Evolutionary conservation across 2,113 vertebrate genomes (phyloP), one percentile per base, ranked within the genome.

Genomic region (Speoplatyrhinus poulsoni): DNA sequence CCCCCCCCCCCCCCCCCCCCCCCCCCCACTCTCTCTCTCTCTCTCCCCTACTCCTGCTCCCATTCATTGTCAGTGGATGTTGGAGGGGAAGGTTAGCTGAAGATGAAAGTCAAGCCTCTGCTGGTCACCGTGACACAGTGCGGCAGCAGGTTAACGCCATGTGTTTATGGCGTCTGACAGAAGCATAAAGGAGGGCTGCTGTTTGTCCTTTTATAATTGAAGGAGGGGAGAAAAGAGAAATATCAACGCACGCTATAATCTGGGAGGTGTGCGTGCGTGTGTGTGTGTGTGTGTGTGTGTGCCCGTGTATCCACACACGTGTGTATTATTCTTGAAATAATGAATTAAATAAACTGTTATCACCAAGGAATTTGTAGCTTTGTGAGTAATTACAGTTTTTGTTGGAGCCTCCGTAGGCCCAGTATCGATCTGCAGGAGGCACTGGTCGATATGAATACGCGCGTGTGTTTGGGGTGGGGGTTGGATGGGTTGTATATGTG

Each of bases 341-440:
- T 82, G 82, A 85, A 85, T 83, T 70, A 84, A 89, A 85, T 84
- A 76, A 88, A 79, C 69, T 84, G 82, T 87, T 91, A 90, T 87
- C 77, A 59, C 81, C 68, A 15, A 86, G 73, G 85, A 87, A 84
- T 88, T 88, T 89, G 83, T 84, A 73, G 85, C 87, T 85, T 87
- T 91, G 87, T 90, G 90, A 92, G 88, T 92, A 90, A 92, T 92
- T 88, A 90, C 82, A 89, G 83, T 90, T 90, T 92, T 91, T 90
- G 82, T 88, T 89, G 76, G 79, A 81, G 81, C 82, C 82, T 88
- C 83, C 73, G 79, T 90, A 80, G 85, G 90, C 85, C 65, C 60
- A 56, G 85, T 92, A 92, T 93, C 87, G 91, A 93, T 92, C 89
- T 84, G 75, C 63, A 26, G 80, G 26, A 26, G 26, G 26, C 26